Conservation (phyloP, 1,140 invertebrate species). For the Araneus ventricosus region DNA sequence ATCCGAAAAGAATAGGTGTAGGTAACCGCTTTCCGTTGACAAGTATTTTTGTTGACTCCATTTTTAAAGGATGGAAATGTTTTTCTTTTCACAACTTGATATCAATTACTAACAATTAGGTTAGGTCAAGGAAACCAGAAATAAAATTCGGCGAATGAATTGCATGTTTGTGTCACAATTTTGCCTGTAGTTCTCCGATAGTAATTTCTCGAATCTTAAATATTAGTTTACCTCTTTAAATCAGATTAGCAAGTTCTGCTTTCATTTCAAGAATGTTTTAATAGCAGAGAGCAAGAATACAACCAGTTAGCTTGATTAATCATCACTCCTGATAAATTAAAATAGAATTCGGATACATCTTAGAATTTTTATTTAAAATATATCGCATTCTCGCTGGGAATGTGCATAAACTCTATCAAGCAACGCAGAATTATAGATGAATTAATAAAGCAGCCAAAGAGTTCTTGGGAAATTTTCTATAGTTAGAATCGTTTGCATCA, state of each 20-base stretch:
- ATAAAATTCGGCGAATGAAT: neutral
- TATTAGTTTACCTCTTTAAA: neutral
- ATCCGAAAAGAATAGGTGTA: slow-evolving; percentile 70
- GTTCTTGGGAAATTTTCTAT: no score
- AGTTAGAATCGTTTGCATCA: no score
- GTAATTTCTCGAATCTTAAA: neutral
- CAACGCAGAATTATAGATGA: no score
- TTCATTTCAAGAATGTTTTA: neutral
- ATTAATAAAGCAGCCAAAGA: no score
- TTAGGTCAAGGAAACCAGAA: neutral
- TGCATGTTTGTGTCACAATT: neutral
- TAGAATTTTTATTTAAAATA: no score
- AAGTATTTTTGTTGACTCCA: slow-evolving; percentile 63
- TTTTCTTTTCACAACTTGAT: neutral
- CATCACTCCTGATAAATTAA: no score
- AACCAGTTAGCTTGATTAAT: neutral
- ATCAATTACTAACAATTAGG: neutral
- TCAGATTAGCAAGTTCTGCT: no score
- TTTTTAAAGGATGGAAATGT: neutral
- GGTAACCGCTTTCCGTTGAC: slow-evolving; percentile 58
- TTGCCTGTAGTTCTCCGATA: neutral
- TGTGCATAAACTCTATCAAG: no score
- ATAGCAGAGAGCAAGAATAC: neutral
- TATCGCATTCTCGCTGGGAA: no score
- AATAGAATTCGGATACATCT: no score